Base-by-base conservation (phyloP, 92 coral and sea anemone genomes). In the Metridium senile region DNA sequence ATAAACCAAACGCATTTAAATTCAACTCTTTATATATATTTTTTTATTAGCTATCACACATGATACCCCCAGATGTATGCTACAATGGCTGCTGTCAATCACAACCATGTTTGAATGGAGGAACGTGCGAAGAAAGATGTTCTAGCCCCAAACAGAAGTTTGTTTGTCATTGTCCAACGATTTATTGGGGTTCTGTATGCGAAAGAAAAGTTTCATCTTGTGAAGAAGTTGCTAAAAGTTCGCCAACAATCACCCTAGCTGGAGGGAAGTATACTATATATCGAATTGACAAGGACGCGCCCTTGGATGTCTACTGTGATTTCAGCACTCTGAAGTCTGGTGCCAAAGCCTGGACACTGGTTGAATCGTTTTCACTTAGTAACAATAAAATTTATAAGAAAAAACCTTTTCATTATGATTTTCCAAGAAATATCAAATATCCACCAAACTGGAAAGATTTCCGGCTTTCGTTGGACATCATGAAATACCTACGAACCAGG, bases 21-120 rank as follows among this genome's bases (percentile, higher is more conserved):
- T n/a, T n/a, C n/a, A n/a, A n/a, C 16, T 31, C 33, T n/a, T n/a
- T 67, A 0, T 4, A 0, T 23, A 1, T 20, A 1, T 0, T 26
- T 26, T 47, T 20, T 9, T 25, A 1, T 0, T 1, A 70, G 74
- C 43, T 43, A 47, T 70, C 74, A 16, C 74, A 70, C 58, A 43
- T 34, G 69, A 74, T 21, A 29, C 57, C 26, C 43, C 33, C 75
- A 58, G 52, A 59, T 74, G 86, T 39, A 28, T 76, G 71, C 11
- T 32, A 34, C 10, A 70, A 70, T 53, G 76, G 76, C 35, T 71
- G 76, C 76, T 71, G 76, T 53, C 58, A 62, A 51, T 35, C 61
- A 22, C 76, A 66, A 32, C 75, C 86, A 52, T 82, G 86, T 57
- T 20, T 82, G 68, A 82, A 74, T 56, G 85, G 79, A 66, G 86